Conservation (phyloP, 2,113 vertebrate species). For the Heteronetta atricapilla region DNA sequence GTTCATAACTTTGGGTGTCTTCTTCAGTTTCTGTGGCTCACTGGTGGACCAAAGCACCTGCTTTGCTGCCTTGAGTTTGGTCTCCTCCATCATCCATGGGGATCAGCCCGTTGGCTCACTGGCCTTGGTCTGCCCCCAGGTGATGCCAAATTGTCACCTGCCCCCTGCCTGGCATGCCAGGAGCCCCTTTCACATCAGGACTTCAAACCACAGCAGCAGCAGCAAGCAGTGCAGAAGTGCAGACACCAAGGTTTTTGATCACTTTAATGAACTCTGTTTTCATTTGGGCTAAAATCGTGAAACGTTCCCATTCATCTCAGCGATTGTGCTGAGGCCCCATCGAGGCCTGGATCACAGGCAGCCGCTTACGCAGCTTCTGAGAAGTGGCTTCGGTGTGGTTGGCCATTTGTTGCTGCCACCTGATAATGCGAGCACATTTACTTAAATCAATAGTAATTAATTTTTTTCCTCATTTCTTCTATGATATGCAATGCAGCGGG, state of each 20-base stretch:
- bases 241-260: neutral
- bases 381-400: accelerated
- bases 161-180: neutral
- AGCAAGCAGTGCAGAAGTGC: neutral
- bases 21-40: neutral
- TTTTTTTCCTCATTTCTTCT: neutral
- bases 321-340: neutral
- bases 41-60: accelerated
- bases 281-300: neutral
- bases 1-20: neutral
- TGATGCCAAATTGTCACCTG: neutral
- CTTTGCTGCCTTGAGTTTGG: neutral
- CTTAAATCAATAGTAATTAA: slow-evolving; percentile 17
- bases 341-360: neutral
- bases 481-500: neutral
- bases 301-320: neutral
- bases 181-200: neutral
- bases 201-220: neutral
- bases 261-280: neutral
- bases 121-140: neutral
- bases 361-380: neutral
- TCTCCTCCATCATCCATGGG: neutral
- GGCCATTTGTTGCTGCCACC: neutral
- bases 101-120: neutral
- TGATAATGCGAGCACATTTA: neutral